Percentiles rank a stretch among this genome's conserved stretches.
Conservation (phyloP, 2,113 vertebrate species). For the human (Homo sapiens) region GRCh38 chr2:176602501-176603000, state of each 20-base stretch:
- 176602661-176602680: conserved; percentile 42
- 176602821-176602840: neutral
- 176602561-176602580: conserved; percentile 10
- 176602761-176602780: neutral
- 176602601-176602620: conserved; percentile 62
- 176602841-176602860: neutral
- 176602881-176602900: neutral
- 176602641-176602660: conserved; percentile 39
- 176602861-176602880: neutral
- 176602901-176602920: neutral
- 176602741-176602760: neutral
- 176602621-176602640: conserved; percentile 55
- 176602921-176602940: neutral
- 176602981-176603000: neutral
- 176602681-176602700: neutral
- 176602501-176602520: neutral
- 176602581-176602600: conserved; percentile 56
- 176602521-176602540: neutral
- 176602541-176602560: conserved; percentile 33
- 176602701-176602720: conserved; percentile 43
- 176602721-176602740: conserved; percentile 42
- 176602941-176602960: neutral
- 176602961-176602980: neutral
- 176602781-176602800: neutral
- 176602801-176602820: neutral